phyloP scores from a whole-genome alignment of 2,888 invertebrate species.

The Chrysopilus asiliformis region DNA sequence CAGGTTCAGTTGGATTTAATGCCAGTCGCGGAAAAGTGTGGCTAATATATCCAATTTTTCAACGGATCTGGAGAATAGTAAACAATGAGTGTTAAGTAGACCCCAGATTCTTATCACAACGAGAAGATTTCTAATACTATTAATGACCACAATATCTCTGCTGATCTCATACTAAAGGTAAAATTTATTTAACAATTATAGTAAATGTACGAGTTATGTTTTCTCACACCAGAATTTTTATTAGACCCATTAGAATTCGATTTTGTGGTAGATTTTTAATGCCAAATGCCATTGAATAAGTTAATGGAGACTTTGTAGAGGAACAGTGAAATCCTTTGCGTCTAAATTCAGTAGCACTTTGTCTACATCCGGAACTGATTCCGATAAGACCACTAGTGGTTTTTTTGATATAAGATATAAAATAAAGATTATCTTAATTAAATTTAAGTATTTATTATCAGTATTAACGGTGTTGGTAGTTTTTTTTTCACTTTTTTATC shows the following conservation, averaged over 20 bases:
- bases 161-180: constrained; percentile 53
- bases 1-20: constrained; percentile 51
- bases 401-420: background rate
- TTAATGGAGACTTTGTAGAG: constrained; percentile 76
- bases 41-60: constrained; percentile 68
- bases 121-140: constrained; percentile 65
- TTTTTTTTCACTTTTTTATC: no score
- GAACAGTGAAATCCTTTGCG: constrained; percentile 72
- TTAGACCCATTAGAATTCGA: constrained; percentile 34
- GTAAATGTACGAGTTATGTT: no score
- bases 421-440: no score
- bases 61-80: constrained; percentile 67
- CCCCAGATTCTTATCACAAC: constrained; percentile 76
- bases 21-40: constrained; percentile 62
- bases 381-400: constrained; percentile 44
- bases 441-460: no score
- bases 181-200: no score
- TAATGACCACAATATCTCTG: constrained; percentile 63
- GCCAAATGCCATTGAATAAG: constrained; percentile 84
- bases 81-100: constrained; percentile 55
- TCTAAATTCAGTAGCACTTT: constrained; percentile 67
- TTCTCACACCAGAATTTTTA: constrained; percentile 38
- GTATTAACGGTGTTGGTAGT: no score
- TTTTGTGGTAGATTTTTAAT: constrained; percentile 67
- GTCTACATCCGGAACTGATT: constrained; percentile 64